Percentiles rank a stretch among this genome's conserved stretches.
These are phyloP conservation scores for Macrochelys suwanniensis DNA, from an alignment of 2,797 vertebrate genomes.

Conservation along the genomic window DNA sequence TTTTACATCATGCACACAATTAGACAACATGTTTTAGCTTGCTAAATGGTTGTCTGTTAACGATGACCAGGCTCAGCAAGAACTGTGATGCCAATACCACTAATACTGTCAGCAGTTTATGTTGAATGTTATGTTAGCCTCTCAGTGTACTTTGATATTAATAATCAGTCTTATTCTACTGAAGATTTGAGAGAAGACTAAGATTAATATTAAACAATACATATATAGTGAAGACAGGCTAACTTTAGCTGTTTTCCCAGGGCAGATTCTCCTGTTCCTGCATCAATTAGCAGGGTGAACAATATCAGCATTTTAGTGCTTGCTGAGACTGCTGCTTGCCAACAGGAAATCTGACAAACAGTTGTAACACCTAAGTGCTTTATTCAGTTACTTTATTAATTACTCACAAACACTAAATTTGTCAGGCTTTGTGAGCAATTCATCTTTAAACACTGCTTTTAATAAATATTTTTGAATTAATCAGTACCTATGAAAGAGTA, in stretches of 20 bases:
- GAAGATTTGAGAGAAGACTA: neutral
- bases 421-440: neutral
- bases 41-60: neutral
- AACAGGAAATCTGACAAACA: neutral
- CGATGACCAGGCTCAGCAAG: neutral
- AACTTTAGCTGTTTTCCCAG: neutral
- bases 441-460: neutral
- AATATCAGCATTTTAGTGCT: neutral
- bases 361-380: neutral
- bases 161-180: neutral
- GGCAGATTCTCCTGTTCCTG: rapidly evolving
- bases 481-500: neutral
- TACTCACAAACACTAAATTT: neutral
- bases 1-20: neutral
- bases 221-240: neutral
- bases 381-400: neutral
- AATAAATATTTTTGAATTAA: neutral
- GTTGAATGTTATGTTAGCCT: neutral
- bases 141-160: neutral
- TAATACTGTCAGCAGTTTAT: neutral
- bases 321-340: neutral
- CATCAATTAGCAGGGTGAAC: rapidly evolving
- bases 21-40: neutral
- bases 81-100: neutral
- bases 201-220: neutral